Base-by-base conservation (phyloP, 2,888 invertebrate genomes). In the Notocelia uddmanniana region DNA sequence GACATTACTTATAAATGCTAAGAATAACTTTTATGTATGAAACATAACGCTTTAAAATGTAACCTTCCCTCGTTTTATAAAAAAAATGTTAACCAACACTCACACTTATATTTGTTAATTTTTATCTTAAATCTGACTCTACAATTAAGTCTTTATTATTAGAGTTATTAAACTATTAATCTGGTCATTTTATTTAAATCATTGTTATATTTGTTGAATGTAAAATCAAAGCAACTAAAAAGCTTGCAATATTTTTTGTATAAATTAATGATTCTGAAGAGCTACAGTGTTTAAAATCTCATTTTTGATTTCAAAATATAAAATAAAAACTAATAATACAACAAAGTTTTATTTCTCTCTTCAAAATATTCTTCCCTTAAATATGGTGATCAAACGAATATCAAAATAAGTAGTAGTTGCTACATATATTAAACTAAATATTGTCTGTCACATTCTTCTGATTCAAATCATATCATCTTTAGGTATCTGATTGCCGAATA, bases 141-240 rank as follows among this genome's bases (percentile, higher is more conserved):
- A 87, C 84, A 82, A 86, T 89, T 91, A 91, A 90, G 90, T 87
- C 88, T 86, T 76, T 90, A 89, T 90, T 89, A 89, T 91, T 89
- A 92, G 90, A 89, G 84, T 86, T 88, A 84, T 90, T 88, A 90
- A 92, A 89, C 88, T 90, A 93, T 92, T 93, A 93, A 93, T 93
- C 93, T 93, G 93, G 93, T 93, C 93, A 93, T 93, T 93, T 92
- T 89, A 91, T 93, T 92, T 92, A 93, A 92, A 93, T 89, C 91
- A 91, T 91, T 92, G 90, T 92, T 93, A 89, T 92, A 91, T 89
- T 92, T 92, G 91, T 91, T 92, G 78, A 85, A 88, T 88, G 81
- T 89, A 86, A 90, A 90, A 90, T 90, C 87, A 79, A 89, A 88
- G 86, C 87, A 91, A 91, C 85, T 90, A 88, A 89, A 91, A 84